phyloP scores from a whole-genome alignment of 2,113 vertebrate species.

The Sebastes schlegelii region DNA sequence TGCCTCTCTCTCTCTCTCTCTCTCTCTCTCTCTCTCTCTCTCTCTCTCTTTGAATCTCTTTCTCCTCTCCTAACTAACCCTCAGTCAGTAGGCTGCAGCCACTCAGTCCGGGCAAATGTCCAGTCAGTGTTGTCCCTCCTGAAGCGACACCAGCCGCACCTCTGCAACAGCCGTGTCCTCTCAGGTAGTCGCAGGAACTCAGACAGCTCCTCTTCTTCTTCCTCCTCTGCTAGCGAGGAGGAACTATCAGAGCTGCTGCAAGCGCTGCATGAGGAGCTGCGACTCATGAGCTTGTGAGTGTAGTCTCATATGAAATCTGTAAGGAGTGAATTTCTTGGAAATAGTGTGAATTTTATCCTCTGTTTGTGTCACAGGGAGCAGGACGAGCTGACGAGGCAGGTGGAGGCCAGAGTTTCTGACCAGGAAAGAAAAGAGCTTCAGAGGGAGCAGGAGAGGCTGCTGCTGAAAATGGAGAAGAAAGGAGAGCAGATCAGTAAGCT shows the following conservation, averaged over 20 bases:
- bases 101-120: slow-evolving; percentile 94
- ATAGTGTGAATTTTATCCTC: neutral
- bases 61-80: neutral
- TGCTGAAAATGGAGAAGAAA: slow-evolving; percentile 94
- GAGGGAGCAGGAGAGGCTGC: slow-evolving; percentile 87
- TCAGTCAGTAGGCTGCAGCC: slow-evolving; percentile 92
- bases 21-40: neutral
- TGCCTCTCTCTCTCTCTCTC: neutral
- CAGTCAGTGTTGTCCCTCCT: slow-evolving; percentile 95
- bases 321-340: neutral
- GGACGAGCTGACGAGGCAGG: slow-evolving; percentile 88
- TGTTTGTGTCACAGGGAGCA: slow-evolving; percentile 84
- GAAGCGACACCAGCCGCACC: slow-evolving; percentile 92
- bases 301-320: neutral
- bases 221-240: slow-evolving; percentile 75
- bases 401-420: slow-evolving; percentile 82
- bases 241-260: slow-evolving; percentile 91
- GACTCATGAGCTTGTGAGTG: slow-evolving; percentile 95
- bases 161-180: slow-evolving; percentile 92
- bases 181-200: slow-evolving; percentile 54
- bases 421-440: slow-evolving; percentile 86
- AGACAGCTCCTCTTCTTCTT: slow-evolving; percentile 78
- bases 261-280: slow-evolving; percentile 93
- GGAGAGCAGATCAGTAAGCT: slow-evolving; percentile 95
- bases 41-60: neutral